Evolutionary conservation across 2,113 vertebrate genomes (phyloP).

Genomic region (Hymenochirus boettgeri): DNA sequence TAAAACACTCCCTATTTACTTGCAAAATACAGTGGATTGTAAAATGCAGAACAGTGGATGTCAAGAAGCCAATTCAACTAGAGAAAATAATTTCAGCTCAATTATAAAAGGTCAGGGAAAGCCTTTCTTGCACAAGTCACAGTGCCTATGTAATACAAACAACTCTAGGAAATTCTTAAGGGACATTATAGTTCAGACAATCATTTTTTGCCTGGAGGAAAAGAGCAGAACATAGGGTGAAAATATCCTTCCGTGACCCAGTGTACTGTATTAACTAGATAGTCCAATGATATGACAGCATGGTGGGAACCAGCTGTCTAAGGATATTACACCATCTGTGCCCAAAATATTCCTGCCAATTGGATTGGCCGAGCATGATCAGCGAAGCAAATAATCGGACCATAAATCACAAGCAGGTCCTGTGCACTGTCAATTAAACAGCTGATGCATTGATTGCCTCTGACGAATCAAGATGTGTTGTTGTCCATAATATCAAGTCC

Average conservation of each 20-base stretch:
- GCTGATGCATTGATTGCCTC: constrained; percentile 57
- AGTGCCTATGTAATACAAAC: constrained; percentile 34
- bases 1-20: background rate
- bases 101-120: constrained; percentile 37
- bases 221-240: constrained; percentile 46
- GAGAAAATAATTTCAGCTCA: background rate
- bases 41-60: background rate
- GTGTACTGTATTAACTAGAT: constrained; percentile 62
- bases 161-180: constrained; percentile 42
- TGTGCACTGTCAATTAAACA: constrained; percentile 74
- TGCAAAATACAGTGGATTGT: background rate
- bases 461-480: constrained; percentile 55
- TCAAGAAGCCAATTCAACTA: background rate
- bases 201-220: constrained; percentile 50
- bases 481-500: constrained; percentile 47
- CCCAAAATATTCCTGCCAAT: constrained; percentile 64
- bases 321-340: constrained; percentile 75
- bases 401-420: constrained; percentile 81
- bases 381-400: constrained; percentile 72
- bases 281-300: constrained; percentile 60
- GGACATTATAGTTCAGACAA: constrained; percentile 36
- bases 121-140: constrained; percentile 38
- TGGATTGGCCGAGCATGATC: constrained; percentile 63
- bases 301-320: constrained; percentile 72
- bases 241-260: constrained; percentile 51